Percentiles rank a stretch among this genome's conserved stretches.
phyloP scores from a whole-genome alignment of 2,888 invertebrate species.

The Unio pictorum region DNA sequence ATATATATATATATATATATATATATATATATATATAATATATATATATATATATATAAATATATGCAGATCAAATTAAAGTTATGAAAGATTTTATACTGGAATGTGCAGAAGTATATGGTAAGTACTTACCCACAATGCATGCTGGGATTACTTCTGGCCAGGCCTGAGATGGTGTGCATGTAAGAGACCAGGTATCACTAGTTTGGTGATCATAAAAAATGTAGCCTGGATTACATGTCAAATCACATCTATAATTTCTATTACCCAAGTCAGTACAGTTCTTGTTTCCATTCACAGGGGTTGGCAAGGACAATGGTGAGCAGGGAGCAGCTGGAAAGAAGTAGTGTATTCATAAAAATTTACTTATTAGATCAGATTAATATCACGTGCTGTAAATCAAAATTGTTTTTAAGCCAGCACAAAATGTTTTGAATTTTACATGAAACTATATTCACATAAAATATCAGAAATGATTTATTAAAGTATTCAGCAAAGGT shows the following conservation, averaged over 20 bases:
- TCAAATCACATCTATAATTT: conserved; percentile 33
- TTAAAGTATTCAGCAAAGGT: too few species aligned
- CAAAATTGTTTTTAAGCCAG: too few species aligned
- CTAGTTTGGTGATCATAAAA: conserved; percentile 18
- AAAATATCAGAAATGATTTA: too few species aligned
- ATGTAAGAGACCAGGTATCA: conserved; percentile 17
- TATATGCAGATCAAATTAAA: neutral
- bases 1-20: neutral
- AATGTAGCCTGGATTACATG: conserved; percentile 28
- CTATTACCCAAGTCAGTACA: conserved; percentile 3
- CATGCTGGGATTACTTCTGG: conserved; percentile 22
- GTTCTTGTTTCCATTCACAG: conserved; percentile 18
- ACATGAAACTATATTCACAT: too few species aligned
- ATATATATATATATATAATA: neutral
- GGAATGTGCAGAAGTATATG: neutral
- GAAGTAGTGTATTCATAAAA: neutral
- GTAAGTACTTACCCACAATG: conserved; percentile 21
- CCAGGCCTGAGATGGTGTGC: conserved; percentile 26
- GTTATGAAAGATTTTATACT: neutral
- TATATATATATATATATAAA: too few species aligned
- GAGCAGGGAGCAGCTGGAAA: conserved; percentile 36
- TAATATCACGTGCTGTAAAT: too few species aligned
- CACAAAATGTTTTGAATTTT: too few species aligned
- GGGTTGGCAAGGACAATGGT: conserved; percentile 18
- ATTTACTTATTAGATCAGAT: neutral